Evolutionary conservation across 2,113 vertebrate species (phyloP), one percentile per base, ranked within the genome.

Genomic region (Brienomyrus longianalis): DNA sequence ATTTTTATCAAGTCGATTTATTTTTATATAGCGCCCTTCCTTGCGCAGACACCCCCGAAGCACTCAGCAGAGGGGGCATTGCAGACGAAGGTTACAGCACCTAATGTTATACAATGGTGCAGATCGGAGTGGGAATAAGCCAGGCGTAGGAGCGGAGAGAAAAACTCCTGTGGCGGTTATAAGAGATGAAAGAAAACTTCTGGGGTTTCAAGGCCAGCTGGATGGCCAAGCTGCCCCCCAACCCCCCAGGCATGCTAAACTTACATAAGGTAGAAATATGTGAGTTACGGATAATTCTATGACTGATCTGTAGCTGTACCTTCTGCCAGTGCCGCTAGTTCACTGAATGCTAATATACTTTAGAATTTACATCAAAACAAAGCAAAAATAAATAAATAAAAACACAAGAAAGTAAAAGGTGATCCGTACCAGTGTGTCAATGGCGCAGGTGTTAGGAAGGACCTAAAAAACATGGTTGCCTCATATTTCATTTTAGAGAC

Each of bases 181-280:
- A 80, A 5, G 31, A 80, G 15, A 80, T 80, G 35, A 80, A 80
- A 80, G 35, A 80, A 43, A 80, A 80, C 74, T 43, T 43, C 35
- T 15, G 74, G 74, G 74, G 74, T 80, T 80, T 80, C 74, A 80
- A 80, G 74, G 74, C 74, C 74, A 80, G 35, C 35, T 80, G 74
- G 74, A 35, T 80, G 74, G 31, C 74, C 74, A 80, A 80, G 35
- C 74, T 43, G 10, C 62, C n/a, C 59, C n/a, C 62, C 27, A 11
- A 31, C 62, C 62, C 62, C 62, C 62, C n/a, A 27, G 17, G 74
- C 35, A 39, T 80, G 74, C 35, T 80, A 80, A 43, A 27, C 35
- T 80, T 80, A 80, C 35, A 80, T 80, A 80, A 80, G 74, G 74
- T 43, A 80, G 74, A 80, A 80, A 80, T 80, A 80, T 80, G 74